Base-by-base conservation (phyloP, 2,888 invertebrate species). In the Thera obeliscata region DNA sequence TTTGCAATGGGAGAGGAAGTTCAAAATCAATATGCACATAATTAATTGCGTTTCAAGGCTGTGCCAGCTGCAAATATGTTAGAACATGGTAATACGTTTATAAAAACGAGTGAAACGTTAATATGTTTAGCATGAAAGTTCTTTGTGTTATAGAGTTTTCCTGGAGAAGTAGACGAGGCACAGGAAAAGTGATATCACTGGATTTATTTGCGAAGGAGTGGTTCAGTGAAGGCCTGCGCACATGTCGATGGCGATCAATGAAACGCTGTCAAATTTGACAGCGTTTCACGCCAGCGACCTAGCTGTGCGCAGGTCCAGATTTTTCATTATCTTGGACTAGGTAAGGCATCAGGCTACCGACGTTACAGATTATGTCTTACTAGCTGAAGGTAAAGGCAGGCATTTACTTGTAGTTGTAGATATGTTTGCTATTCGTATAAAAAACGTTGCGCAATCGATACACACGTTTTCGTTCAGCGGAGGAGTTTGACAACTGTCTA, bases 401-500 rank as follows among this genome's bases (percentile, higher is more conserved):
- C 43, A 43, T 8, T 5, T 43, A 7, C 8, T 43, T 7, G 43
- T 43, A 8, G 43, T 38, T 22, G 22, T 22, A 38, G 38, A 38
- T 43, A 3, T 43, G 8, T 7, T 52, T 52, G 33, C 52, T 7
- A 33, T 8, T 8, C 12, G 5, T 52, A 33, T 43, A 52, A 33
- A 52, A 52, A 52, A 2, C 33, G 71, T 87, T 87, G 77, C 83
- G 83, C 78, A 87, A 86, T 76, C 65, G 74, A 72, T 46, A 46
- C 70, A 74, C 77, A 78, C 80, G 80, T 66, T 66, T 61, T 52
- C 61, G 67, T 52, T 52, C 49, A 64, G 62, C 78, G n/a, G 58
- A 58, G 77, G 79, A 79, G 83, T 87, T 87, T 87, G 87, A 89
- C 87, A 87, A 85, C 81, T 82, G 78, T 82, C 88, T 90, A 90